Evolutionary conservation across 37 sponge, comb jelly and placozoan species (phyloP), one percentile per base, ranked within the genome.

Genomic region (Cliona cf. orientalis): DNA sequence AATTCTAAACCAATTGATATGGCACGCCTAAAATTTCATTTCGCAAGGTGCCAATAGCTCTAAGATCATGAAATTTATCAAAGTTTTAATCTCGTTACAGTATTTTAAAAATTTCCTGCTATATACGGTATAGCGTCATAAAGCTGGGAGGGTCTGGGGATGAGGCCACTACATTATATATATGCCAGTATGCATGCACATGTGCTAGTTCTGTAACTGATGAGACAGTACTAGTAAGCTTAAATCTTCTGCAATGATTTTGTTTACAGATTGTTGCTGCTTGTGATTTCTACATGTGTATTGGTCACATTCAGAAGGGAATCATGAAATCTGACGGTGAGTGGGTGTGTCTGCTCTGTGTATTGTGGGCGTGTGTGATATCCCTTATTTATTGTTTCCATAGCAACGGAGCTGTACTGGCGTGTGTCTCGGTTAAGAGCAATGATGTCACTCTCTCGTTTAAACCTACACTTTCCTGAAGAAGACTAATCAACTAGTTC

Each of bases 281-380:
- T 0, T 88, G 89, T 61, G 82, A 88, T 38, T 82, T 91, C 65
- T 91, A 83, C 69, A 87, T 82, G 74, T 83, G 70, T 59, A 64
- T 87, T 19, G 39, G 87, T 22, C 87, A 91, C 75, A 74, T 86
- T 58, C 75, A 91, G 46, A 85, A 83, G 25, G 87, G 87, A n/a
- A 76, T 91, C 11, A 36, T 91, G 9, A 91, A 87, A 57, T 46
- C 34, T 21, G 84, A 82, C 19, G 55, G 92, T 91, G 22, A 79
- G 84, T 73, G 11, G 22, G 46, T 69, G 39, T 69, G 40, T 69
- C 11, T 43, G 26, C 4, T 5, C 4, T 44, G 45, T 44, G 45
- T 39, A 4, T 72, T 7, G 31, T 5, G 28, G 21, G 43, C 17
- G 19, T 11, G 7, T 5, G 42, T 5, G 3, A 44, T 43, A 31